A percentile compares a stretch with the other conserved stretches of the same genome.
phyloP scores from a whole-genome alignment of 2,888 invertebrate genomes.

The Dione vanillae region DNA sequence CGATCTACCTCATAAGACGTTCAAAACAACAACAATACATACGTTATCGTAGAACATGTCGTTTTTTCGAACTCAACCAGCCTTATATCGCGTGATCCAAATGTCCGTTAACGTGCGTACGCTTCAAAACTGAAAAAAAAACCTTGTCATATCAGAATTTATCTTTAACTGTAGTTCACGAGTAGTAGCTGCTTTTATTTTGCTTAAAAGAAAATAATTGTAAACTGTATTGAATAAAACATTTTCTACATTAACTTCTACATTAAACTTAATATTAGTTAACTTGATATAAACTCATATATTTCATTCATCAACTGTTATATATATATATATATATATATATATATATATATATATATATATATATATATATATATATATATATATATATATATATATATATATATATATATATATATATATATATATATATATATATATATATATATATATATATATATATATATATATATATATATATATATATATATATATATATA shows the following conservation, averaged over 20 bases:
- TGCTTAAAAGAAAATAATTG: not conserved
- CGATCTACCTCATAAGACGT: conserved; percentile 33
- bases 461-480: too few species aligned
- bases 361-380: not conserved
- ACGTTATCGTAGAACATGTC: conserved; percentile 47
- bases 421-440: too few species aligned
- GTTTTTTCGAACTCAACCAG: conserved; percentile 50
- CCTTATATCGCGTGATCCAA: conserved; percentile 60
- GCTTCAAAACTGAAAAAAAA: conserved; percentile 41
- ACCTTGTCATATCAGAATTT: conserved; percentile 43
- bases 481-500: not conserved
- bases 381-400: not conserved
- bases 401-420: not conserved
- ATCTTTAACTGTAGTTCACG: conserved; percentile 21
- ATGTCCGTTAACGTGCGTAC: conserved; percentile 49
- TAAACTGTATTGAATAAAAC: not conserved
- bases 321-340: too few species aligned
- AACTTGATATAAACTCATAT: too few species aligned
- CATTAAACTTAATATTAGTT: not conserved
- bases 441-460: not conserved
- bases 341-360: not conserved
- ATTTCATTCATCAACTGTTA: too few species aligned
- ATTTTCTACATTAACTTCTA: not conserved
- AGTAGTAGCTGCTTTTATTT: conserved; percentile 7
- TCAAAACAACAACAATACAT: conserved; percentile 44